Evolutionary conservation across 2,888 invertebrate genomes (phyloP), one percentile per base, ranked within the genome.

Genomic region (Thumatha senex): DNA sequence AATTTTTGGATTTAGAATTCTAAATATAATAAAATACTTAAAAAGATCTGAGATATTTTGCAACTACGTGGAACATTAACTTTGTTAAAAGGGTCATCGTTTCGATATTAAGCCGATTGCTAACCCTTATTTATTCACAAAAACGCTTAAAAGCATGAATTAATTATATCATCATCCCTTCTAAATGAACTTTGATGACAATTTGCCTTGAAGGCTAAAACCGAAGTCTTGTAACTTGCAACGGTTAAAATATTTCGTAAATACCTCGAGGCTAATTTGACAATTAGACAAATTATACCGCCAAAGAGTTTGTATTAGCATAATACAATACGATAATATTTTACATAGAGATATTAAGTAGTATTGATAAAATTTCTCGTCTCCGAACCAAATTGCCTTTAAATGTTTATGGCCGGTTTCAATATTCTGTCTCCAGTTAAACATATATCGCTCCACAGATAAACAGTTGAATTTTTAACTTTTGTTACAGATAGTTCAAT

Each of bases 261-360:
- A 74, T 43, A 67, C 67, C 74, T 55, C 13, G 34, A 39, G 63
- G 74, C 56, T 0, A 68, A 54, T 64, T 72, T 72, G 59, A 62
- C 74, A 74, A 75, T 75, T 74, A 75, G 58, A 52, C 50, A 65
- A 75, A 72, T 74, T 75, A 70, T 66, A 56, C 63, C 62, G 61
- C 59, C 61, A 64, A 67, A 69, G 56, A 8, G 58, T 55, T 59
- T 58, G 58, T 45, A 60, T 54, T 73, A 62, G 52, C 67, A 69
- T 74, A 70, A 58, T 62, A 50, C 46, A 58, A 52, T 60, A 61
- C 49, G 63, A 72, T 63, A 62, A 68, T 67, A 65, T 67, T 56
- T 54, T 39, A 44, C 40, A 43, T 18, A 18, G 18, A 24, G 5
- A 24, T 24, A 24, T 4, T 24, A 10, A 24, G 35, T 9, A 10